phyloP scores from a whole-genome alignment of 1,140 invertebrate species.

The Xylocopa sonorina region DNA sequence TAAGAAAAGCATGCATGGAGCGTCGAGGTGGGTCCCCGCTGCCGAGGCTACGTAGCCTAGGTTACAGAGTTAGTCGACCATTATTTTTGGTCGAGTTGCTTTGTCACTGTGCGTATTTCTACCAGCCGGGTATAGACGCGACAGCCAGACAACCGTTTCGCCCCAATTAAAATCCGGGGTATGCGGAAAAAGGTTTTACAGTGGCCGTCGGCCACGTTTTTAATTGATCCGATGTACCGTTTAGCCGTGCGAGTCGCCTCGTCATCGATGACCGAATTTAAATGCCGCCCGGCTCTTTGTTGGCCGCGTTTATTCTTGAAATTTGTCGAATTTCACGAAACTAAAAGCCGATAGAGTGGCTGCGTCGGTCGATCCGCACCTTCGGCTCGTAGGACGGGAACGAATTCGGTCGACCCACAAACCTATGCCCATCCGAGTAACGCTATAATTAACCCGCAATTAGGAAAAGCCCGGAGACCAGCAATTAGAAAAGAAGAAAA shows the following conservation, averaged over 20 bases:
- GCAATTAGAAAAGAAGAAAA: no score
- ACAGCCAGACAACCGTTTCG: constrained; percentile 16
- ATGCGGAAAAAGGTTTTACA: constrained; percentile 29
- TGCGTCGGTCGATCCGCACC: no score
- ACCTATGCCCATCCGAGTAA: neutral
- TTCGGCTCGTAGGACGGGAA: neutral
- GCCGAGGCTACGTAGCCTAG: constrained; percentile 45
- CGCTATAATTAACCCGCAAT: neutral
- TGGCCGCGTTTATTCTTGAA: neutral
- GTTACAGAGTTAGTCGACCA: constrained; percentile 55
- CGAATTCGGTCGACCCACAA: neutral
- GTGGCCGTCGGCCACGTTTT: neutral
- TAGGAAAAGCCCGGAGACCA: neutral
- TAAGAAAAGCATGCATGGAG: constrained; percentile 51
- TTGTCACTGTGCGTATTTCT: constrained; percentile 36
- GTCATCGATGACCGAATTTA: neutral
- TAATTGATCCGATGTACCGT: constrained; percentile 1
- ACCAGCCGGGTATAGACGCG: constrained; percentile 1
- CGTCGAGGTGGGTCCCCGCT: constrained; percentile 1
- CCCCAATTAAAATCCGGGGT: constrained; percentile 39
- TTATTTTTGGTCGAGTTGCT: constrained; percentile 52
- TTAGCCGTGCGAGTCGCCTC: neutral
- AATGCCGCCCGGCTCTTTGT: neutral
- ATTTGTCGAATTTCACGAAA: neutral
- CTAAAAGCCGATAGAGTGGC: no score